phyloP scores from a whole-genome alignment of 2,888 invertebrate species.

The Candidula unifasciata region DNA sequence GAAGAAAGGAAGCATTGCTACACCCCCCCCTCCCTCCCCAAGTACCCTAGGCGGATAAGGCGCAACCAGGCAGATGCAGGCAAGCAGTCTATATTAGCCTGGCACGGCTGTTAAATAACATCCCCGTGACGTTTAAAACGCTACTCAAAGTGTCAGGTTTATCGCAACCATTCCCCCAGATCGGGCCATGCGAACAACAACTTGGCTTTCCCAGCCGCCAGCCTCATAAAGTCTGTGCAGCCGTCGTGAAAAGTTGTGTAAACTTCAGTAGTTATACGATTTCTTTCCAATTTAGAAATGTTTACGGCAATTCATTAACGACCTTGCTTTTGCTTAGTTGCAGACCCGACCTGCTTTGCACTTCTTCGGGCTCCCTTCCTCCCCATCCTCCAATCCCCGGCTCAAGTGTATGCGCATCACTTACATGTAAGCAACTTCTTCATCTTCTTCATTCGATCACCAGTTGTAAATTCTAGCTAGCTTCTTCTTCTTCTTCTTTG shows the following conservation, averaged over 20 bases:
- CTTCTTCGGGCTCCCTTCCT: too few relatives aligned
- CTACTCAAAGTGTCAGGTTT: conserved; percentile 35
- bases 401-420: too few relatives aligned
- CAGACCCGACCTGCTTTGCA: too few relatives aligned
- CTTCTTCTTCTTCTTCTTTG: too few relatives aligned
- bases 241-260: neutral
- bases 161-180: conserved; percentile 2
- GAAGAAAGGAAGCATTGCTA: too few relatives aligned
- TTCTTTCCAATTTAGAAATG: neutral
- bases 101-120: neutral
- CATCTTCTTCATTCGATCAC: too few relatives aligned
- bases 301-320: conserved; percentile 22
- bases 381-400: too few relatives aligned
- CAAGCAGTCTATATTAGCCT: neutral
- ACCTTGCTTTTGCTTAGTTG: neutral
- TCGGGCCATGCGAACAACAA: neutral
- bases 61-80: neutral
- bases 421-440: too few relatives aligned
- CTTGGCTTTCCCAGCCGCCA: neutral
- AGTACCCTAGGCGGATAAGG: too few relatives aligned
- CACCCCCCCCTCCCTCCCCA: too few relatives aligned
- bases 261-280: conserved; percentile 3
- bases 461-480: too few relatives aligned
- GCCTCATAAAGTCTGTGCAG: conserved; percentile 1
- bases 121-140: conserved; percentile 5